Base-by-base conservation (phyloP, 2,888 invertebrate species). In the Rhaphigaster nebulosa region DNA sequence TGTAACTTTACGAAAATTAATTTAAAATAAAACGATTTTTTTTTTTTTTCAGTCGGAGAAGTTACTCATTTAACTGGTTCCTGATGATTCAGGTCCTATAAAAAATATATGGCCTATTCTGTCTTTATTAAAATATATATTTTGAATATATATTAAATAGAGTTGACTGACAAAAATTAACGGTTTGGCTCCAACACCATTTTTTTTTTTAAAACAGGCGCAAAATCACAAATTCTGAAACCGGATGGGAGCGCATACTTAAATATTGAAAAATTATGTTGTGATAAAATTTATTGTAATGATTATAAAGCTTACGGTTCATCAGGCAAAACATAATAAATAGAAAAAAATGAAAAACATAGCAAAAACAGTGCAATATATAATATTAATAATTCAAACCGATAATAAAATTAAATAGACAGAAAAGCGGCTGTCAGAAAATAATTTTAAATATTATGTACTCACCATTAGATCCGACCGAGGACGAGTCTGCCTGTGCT, bases 381-480 rank as follows among this genome's bases (percentile, higher is more conserved):
- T 26, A 6, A 56, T 26, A 56, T 26, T 56, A 6, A 56, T 4
- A 29, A 70, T 6, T 91, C 89, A 45, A 91, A 90, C 90, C 84
- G 88, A 91, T 65, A 90, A 88, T 52, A 90, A 60, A 34, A 84
- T n/a, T 0, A 18, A 70, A n/a, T 13, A 18, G 87, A 6, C 1
- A 26, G 50, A 54, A 41, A 65, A 60, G 15, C 34, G 13, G 26
- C 0, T 45, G 29, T 15, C 80, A 18, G 41, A 38, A 8, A 18
- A 0, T 10, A 60, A 87, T 34, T n/a, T 54, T 18, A 23, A 2
- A 26, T 6, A 26, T 26, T 3, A 23, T 18, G 34, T 65, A 94
- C 94, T 94, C 93, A 95, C 95, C 95, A 92, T 95, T 95, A 12
- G 95, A 95, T 93, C 95, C 95, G 92, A 95, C 94, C 92, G 95